Base-by-base conservation (phyloP, 2,797 vertebrate genomes). In the Limosa lapponica region DNA sequence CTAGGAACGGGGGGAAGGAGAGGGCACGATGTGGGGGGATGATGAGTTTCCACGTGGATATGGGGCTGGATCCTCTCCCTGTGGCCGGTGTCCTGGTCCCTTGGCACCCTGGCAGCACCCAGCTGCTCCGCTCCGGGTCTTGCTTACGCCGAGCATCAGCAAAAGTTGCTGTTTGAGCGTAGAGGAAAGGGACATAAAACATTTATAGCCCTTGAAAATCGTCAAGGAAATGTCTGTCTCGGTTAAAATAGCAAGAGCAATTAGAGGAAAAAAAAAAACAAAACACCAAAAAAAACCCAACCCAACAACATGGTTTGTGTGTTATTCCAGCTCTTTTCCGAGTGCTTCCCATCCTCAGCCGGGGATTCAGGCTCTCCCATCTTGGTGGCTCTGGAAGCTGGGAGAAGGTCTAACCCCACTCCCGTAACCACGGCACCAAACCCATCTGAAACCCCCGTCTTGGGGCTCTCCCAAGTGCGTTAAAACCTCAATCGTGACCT, bases 171-270 rank as follows among this genome's bases (percentile, higher is more conserved):
- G 83, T 30, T 66, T 49, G 90, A 93, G 83, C 0, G 0, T 0
- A 41, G 74, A 85, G 55, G 84, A 44, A 44, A 71, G 51, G 75
- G 82, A 34, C 77, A 79, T 94, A 48, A 95, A 96, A 93, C 77
- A 93, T 96, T 94, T 82, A 96, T 78, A 75, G 86, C 77, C 66
- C 82, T 74, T 12, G 86, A 8, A 61, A 82, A 78, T 62, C 23
- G 2, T 41, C 92, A 70, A 62, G 89, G 90, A 95, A 93, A 89
- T 82, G 88, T 84, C 92, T 90, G 86, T 73, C 93, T 69, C 25
- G 0, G 86, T 73, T 84, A 64, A 93, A 96, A 94, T n/a, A 92
- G 90, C 77, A 74, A 54, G 55, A 82, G 81, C 66, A 92, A 73
- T 90, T 95, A 64, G 46, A 72, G 62, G 39, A 16, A 25, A 2